A percentile compares a stretch with the other conserved stretches of the same genome.
Conservation (phyloP, 2,888 invertebrate species). For the Polymixis flavicincta region DNA sequence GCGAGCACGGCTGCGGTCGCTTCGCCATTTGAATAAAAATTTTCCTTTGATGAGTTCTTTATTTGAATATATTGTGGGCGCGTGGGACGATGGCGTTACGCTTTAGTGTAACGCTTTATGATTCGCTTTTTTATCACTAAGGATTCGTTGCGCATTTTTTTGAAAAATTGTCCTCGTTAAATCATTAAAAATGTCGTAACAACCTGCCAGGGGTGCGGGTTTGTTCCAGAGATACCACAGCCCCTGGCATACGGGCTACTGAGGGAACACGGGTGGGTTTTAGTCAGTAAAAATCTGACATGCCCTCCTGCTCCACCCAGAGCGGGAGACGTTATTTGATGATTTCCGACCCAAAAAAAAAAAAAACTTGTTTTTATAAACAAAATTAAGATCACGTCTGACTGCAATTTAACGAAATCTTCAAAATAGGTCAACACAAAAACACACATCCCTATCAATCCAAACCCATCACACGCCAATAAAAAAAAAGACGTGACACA, state of each 20-base stretch:
- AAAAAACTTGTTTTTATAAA: background rate
- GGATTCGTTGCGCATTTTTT: conserved; percentile 22
- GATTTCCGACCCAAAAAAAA: too few relatives aligned
- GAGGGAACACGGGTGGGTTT: too few relatives aligned
- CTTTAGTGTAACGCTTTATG: conserved; percentile 66
- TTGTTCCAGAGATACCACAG: too few relatives aligned
- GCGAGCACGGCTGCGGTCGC: conserved; percentile 83
- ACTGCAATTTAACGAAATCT: background rate
- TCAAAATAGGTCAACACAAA: background rate
- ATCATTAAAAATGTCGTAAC: background rate
- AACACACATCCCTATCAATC: conserved; percentile 10
- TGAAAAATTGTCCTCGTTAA: fast-evolving
- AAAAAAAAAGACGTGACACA: conserved; percentile 51
- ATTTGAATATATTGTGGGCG: conserved; percentile 85
- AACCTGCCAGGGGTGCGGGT: too few relatives aligned
- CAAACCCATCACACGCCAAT: conserved; percentile 39
- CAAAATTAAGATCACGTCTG: background rate
- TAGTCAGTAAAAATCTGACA: too few relatives aligned
- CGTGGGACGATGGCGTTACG: conserved; percentile 62
- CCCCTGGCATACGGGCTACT: too few relatives aligned
- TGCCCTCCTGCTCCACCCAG: too few relatives aligned
- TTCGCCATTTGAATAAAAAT: conserved; percentile 88
- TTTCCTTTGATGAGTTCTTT: conserved; percentile 88
- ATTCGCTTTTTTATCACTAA: conserved; percentile 61
- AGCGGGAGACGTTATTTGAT: too few relatives aligned